phyloP scores from a whole-genome alignment of 30 jellyfish, hydroid and myxozoan species.

The Aurelia aurita region DNA sequence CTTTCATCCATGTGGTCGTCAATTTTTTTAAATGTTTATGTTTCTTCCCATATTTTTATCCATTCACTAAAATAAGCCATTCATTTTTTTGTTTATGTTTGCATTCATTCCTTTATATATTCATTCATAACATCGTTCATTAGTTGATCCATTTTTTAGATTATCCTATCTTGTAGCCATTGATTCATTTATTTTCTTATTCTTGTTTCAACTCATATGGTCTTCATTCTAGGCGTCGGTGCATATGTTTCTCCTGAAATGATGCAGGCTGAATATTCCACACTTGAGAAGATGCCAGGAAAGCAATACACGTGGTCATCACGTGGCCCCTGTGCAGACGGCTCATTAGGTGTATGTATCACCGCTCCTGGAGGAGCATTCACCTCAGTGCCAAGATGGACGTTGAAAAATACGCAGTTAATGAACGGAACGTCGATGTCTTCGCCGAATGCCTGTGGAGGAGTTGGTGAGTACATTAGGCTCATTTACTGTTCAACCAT shows the following conservation, averaged over 20 bases:
- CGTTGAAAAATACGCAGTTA: constrained; percentile 76
- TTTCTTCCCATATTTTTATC: too few species aligned
- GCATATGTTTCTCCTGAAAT: constrained; percentile 98
- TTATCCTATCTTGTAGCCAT: too few species aligned
- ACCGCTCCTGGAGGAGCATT: constrained; percentile 99
- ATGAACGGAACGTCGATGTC: constrained; percentile 99
- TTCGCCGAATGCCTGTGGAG: constrained; percentile 98
- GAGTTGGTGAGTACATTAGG: constrained; percentile 83
- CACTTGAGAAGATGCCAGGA: constrained; percentile 90
- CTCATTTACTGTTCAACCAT: too few species aligned
- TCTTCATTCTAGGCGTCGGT: constrained; percentile 79
- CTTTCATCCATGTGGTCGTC: too few species aligned
- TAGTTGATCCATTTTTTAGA: too few species aligned
- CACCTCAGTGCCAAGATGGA: constrained; percentile 97
- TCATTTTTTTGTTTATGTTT: too few species aligned
- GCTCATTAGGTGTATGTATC: constrained; percentile 96
- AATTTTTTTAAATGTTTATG: too few species aligned
- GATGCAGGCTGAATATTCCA: constrained; percentile 93
- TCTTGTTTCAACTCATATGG: too few species aligned
- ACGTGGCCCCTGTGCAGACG: constrained; percentile 95
- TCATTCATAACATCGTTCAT: too few species aligned
- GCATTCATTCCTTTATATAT: too few species aligned
- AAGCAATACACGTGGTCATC: constrained; percentile 97
- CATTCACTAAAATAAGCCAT: too few species aligned
- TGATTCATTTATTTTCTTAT: too few species aligned